Evolutionary conservation across 2,113 vertebrate species (phyloP).

Genomic region (Melanotaenia duboulayi): DNA sequence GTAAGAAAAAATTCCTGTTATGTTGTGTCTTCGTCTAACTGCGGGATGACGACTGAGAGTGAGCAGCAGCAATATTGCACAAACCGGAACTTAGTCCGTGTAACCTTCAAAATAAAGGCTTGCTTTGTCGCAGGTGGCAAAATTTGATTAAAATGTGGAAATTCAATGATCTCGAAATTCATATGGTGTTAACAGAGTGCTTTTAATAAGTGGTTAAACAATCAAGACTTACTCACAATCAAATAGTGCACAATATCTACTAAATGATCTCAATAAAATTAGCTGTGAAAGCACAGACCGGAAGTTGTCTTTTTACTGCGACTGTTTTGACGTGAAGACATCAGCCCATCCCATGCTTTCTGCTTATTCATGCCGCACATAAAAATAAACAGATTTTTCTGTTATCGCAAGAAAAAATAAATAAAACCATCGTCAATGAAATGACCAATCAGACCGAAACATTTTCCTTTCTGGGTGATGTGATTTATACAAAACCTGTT

Average conservation of each 20-base stretch:
- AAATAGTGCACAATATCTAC: neutral
- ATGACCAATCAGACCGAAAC: neutral
- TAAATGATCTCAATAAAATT: constrained; percentile 6
- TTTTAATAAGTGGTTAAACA: too few species aligned
- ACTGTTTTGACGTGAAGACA: neutral
- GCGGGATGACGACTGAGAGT: constrained; percentile 7
- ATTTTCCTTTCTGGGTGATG: too few species aligned
- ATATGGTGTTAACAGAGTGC: too few species aligned
- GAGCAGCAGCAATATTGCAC: neutral
- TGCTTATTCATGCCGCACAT: constrained; percentile 72
- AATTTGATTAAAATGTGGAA: neutral
- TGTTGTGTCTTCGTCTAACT: constrained; percentile 28
- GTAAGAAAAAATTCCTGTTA: constrained; percentile 56
- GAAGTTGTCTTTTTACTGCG: constrained; percentile 3
- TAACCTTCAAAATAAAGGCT: constrained; percentile 53
- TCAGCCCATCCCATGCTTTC: constrained; percentile 55
- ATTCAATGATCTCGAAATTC: too few species aligned
- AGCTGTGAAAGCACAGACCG: constrained; percentile 23
- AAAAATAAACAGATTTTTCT: neutral
- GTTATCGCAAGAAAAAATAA: neutral
- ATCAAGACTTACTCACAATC: neutral
- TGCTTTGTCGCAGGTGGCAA: fast-evolving
- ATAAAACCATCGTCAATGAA: neutral
- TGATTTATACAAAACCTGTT: constrained; percentile 7
- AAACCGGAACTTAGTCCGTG: neutral